Evolutionary conservation across 2,113 vertebrate species (phyloP).

Genomic region (Sylvia atricapilla): DNA sequence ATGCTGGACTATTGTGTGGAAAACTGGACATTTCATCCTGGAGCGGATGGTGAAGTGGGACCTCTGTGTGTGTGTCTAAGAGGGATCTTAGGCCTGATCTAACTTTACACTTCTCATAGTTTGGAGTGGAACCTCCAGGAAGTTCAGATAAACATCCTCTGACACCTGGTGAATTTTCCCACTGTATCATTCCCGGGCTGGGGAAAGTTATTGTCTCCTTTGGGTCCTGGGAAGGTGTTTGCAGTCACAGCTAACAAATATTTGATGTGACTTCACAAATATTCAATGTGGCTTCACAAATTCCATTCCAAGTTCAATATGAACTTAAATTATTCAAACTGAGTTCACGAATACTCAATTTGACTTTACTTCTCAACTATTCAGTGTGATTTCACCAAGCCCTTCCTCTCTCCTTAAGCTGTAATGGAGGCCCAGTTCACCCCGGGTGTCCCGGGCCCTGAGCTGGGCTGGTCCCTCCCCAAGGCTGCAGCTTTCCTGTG

Average conservation of each 20-base stretch:
- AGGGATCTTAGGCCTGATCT: neutral
- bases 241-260: neutral
- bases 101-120: neutral
- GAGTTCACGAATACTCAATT: neutral
- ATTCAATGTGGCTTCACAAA: neutral
- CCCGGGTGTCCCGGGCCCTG: rapidly evolving
- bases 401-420: neutral
- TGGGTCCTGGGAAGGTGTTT: neutral
- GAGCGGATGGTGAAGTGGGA: no score
- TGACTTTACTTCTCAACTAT: neutral
- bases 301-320: neutral
- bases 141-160: neutral
- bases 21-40: neutral
- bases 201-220: neutral
- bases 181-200: neutral
- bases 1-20: neutral
- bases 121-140: neutral
- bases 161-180: neutral
- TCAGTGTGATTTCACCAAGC: neutral
- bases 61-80: neutral
- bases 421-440: neutral
- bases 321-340: neutral
- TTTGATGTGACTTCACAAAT: neutral
- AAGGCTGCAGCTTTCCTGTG: neutral
- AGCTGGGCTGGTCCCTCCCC: neutral